Conservation (phyloP, 1,140 invertebrate species). For the Steinernema khuongi region DNA sequence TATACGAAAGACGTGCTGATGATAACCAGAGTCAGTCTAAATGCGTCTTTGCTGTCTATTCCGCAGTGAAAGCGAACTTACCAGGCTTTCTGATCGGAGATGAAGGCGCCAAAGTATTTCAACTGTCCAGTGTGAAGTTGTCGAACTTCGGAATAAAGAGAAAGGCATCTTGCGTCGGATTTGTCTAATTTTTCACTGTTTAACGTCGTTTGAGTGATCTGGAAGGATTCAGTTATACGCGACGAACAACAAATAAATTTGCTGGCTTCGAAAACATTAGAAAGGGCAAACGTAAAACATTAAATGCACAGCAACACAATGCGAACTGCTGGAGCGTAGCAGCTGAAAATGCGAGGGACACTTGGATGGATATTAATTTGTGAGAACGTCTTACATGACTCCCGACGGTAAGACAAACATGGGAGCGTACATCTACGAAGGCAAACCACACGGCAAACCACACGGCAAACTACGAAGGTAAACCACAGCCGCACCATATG, state of each 20-base stretch:
- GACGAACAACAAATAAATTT: neutral
- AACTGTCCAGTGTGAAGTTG: neutral
- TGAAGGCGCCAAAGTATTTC: constrained; percentile 15
- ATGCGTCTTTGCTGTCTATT: constrained; percentile 19
- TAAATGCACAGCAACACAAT: neutral
- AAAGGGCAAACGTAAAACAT: neutral
- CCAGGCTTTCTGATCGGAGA: constrained; percentile 53
- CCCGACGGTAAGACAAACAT: neutral
- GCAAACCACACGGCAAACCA: no score
- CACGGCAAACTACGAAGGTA: no score
- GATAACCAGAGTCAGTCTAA: constrained; percentile 76
- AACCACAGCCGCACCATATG: neutral
- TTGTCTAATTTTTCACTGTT: neutral
- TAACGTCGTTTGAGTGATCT: neutral
- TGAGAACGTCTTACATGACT: no score
- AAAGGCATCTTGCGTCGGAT: no score
- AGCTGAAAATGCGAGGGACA: neutral
- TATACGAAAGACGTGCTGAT: constrained; percentile 91
- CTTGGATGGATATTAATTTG: neutral
- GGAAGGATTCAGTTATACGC: neutral
- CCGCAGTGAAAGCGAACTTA: constrained; percentile 22
- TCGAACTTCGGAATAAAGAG: neutral
- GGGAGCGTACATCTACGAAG: neutral
- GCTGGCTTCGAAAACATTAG: neutral
- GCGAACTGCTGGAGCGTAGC: neutral